Conservation (phyloP, 2,888 invertebrate species). For the Plutella xylostella region DNA sequence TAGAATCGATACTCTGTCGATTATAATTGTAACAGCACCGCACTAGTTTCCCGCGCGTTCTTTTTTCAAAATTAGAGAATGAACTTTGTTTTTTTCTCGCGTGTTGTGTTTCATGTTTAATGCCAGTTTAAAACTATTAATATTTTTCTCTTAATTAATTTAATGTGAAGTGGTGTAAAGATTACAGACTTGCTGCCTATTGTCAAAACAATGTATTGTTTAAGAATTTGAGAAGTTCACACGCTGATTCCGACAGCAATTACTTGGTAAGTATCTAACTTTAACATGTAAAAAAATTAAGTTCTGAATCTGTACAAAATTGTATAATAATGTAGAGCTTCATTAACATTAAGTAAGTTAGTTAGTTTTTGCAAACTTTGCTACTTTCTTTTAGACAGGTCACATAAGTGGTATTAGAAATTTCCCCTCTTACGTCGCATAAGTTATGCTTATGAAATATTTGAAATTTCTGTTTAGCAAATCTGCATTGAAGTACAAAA, state of each 20-base stretch:
- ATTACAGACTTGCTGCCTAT: conserved; percentile 5
- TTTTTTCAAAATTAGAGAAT: neutral
- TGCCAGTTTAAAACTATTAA: neutral
- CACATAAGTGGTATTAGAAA: too few relatives aligned
- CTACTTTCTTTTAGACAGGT: too few relatives aligned
- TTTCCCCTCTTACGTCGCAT: too few relatives aligned
- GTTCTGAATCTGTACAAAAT: too few relatives aligned
- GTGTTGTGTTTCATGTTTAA: neutral
- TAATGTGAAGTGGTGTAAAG: neutral
- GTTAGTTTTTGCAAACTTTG: too few relatives aligned
- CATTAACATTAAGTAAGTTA: too few relatives aligned
- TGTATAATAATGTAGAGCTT: too few relatives aligned
- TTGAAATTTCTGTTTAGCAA: too few relatives aligned
- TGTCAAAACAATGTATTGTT: conserved; percentile 34
- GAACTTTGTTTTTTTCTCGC: neutral
- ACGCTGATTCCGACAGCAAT: conserved; percentile 26
- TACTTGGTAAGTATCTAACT: conserved; percentile 38
- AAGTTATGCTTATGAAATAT: too few relatives aligned
- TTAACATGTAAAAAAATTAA: too few relatives aligned
- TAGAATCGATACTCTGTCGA: neutral
- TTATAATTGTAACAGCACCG: neutral
- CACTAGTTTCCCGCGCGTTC: neutral
- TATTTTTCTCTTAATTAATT: neutral
- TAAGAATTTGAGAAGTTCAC: conserved; percentile 33
- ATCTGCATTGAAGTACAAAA: too few relatives aligned